phyloP scores from a whole-genome alignment of 2,113 vertebrate species.

The Hoplias malabaricus region DNA sequence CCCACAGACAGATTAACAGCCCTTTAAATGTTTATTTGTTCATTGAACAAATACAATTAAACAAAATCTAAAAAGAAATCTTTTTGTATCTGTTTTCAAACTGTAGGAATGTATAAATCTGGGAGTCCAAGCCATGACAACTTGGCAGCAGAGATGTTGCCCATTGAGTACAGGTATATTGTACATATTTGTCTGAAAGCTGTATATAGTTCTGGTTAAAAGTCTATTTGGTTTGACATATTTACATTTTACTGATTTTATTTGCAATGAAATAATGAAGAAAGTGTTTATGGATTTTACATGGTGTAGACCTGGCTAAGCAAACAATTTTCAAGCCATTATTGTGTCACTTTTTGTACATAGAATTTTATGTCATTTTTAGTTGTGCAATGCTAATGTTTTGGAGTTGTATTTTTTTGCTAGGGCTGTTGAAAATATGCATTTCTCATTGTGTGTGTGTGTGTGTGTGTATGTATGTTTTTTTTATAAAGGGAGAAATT shows the following conservation, averaged over 20 bases:
- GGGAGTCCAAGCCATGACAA: slow-evolving; percentile 83
- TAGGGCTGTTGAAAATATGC: background rate
- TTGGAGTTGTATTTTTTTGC: background rate
- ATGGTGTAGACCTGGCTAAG: too few species aligned
- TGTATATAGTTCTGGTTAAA: background rate
- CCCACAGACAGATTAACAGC: too few species aligned
- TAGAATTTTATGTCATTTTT: too few species aligned
- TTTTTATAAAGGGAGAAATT: slow-evolving; percentile 83
- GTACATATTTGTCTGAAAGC: background rate
- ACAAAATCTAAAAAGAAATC: background rate
- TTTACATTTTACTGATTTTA: too few species aligned
- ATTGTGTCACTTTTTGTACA: too few species aligned
- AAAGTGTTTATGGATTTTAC: background rate
- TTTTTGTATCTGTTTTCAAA: slow-evolving; percentile 1
- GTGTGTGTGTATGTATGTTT: background rate
- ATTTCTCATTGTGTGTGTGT: background rate
- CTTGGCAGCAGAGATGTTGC: slow-evolving; percentile 92
- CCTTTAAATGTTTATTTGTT: too few species aligned
- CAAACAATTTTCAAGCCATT: background rate
- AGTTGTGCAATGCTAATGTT: background rate
- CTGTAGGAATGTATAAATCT: slow-evolving; percentile 70
- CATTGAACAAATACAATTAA: too few species aligned
- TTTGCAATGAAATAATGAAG: too few species aligned
- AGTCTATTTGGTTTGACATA: too few species aligned
- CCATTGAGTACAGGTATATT: slow-evolving; percentile 87